Evolutionary conservation across 2,797 vertebrate species (phyloP).

Genomic region (Erethizon dorsatum): DNA sequence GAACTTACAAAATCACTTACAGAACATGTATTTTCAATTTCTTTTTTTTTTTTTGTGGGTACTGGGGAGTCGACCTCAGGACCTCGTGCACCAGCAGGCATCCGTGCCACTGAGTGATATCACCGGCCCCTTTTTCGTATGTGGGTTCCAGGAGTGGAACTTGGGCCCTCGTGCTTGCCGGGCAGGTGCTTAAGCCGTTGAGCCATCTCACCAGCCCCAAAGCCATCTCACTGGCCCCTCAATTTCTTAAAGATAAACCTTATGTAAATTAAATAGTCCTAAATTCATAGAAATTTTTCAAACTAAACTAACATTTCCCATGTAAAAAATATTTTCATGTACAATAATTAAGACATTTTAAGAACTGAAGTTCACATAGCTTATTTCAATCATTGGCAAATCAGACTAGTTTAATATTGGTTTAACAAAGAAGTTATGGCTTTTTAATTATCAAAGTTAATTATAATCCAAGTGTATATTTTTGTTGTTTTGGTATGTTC

Average conservation of each 20-base stretch:
- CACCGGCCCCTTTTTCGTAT: too few species aligned
- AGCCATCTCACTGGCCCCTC: too few species aligned
- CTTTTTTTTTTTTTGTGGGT: too few species aligned
- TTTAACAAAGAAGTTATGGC: background rate
- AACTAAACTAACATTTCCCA: background rate
- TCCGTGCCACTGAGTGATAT: too few species aligned
- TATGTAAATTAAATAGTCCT: background rate
- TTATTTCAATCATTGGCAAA: background rate
- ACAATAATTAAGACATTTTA: background rate
- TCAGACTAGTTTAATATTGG: background rate
- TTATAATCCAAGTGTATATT: background rate
- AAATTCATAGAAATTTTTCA: background rate
- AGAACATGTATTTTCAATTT: background rate
- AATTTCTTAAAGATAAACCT: background rate
- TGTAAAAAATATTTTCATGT: background rate
- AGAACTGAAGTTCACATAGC: background rate
- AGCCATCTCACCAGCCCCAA: too few species aligned
- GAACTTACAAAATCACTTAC: background rate
- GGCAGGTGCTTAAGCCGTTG: too few species aligned
- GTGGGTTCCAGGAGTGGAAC: too few species aligned
- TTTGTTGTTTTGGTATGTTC: background rate
- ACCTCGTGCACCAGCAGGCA: too few species aligned
- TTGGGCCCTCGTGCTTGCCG: too few species aligned
- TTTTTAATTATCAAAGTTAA: background rate
- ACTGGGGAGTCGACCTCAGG: too few species aligned